Percentiles rank a stretch among this genome's conserved stretches.
Conservation (phyloP, 1,140 invertebrate species). For the Orius insidiosus region DNA sequence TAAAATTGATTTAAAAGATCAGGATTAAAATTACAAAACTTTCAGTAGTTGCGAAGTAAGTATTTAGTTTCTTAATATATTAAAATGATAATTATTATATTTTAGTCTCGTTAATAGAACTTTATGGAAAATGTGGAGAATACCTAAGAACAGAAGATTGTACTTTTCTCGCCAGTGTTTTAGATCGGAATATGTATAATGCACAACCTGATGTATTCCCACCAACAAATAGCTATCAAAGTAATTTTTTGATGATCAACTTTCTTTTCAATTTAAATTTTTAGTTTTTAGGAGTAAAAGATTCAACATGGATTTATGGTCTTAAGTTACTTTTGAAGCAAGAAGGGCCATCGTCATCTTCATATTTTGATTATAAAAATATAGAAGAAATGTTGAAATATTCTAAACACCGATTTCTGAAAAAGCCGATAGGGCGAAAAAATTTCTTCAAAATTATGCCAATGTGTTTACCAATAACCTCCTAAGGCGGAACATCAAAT, state of each 20-base stretch:
- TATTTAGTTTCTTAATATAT: not conserved
- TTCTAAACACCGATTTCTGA: constrained; percentile 11
- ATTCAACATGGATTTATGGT: constrained; percentile 11
- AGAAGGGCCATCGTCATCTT: not conserved
- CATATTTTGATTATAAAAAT: constrained; percentile 7
- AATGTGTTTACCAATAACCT: not conserved
- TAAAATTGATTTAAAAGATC: constrained; percentile 2
- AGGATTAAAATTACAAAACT: constrained; percentile 6
- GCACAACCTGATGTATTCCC: constrained; percentile 3
- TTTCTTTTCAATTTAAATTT: constrained; percentile 4
- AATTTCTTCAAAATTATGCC: constrained; percentile 11
- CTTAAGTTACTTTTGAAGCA: constrained; percentile 7
- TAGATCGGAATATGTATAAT: not conserved
- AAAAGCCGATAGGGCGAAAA: constrained; percentile 11
- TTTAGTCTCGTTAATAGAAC: constrained; percentile 8
- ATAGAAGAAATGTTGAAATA: constrained; percentile 10
- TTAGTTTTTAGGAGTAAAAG: constrained; percentile 9
- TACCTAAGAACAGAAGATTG: constrained; percentile 7
- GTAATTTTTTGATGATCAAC: constrained; percentile 3
- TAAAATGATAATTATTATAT: constrained; percentile 3
- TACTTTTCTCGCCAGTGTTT: not conserved
- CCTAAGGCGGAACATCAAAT: not conserved
- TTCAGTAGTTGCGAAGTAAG: constrained; percentile 8
- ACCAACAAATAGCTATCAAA: constrained; percentile 3
- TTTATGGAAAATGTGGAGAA: constrained; percentile 10